These are phyloP conservation scores for Drosophila sordidula DNA, from an alignment of 2,888 invertebrate species.

Conservation along the genomic window DNA sequence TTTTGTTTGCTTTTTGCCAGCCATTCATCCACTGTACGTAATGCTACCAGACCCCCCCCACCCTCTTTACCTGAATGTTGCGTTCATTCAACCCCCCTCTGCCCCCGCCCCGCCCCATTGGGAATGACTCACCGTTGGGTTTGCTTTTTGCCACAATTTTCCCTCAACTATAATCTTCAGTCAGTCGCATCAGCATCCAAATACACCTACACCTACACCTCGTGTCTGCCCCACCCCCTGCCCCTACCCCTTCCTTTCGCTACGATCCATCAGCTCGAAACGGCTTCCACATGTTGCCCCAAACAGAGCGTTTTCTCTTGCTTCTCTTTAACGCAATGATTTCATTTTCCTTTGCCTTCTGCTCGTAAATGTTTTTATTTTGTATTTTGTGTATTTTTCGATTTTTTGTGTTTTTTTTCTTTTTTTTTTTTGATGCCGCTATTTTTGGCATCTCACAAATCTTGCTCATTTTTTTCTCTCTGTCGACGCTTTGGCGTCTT, in stretches of 20 bases:
- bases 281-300: constrained; percentile 44
- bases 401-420: constrained; percentile 30
- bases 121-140: constrained; percentile 64
- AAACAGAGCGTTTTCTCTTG: constrained; percentile 23
- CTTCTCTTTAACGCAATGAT: constrained; percentile 57
- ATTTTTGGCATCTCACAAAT: constrained; percentile 61
- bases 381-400: constrained; percentile 18
- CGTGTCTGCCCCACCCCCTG: neutral
- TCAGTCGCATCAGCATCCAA: constrained; percentile 61
- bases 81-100: neutral
- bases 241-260: neutral
- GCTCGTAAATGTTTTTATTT: constrained; percentile 64
- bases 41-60: neutral
- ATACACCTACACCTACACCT: constrained; percentile 49
- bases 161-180: constrained; percentile 59
- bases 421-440: constrained; percentile 44
- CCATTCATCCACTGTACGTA: constrained; percentile 34
- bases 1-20: constrained; percentile 51
- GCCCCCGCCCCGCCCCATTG: neutral
- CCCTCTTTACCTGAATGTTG: neutral
- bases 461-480: constrained; percentile 2
- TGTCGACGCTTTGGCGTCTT: constrained; percentile 16
- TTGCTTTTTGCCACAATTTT: constrained; percentile 74
- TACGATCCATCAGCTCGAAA: constrained; percentile 21
- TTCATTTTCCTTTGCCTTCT: constrained; percentile 61